Evolutionary conservation across 1,140 invertebrate species (phyloP), one percentile per base, ranked within the genome.

Genomic region (Leptinotarsa defecta): DNA sequence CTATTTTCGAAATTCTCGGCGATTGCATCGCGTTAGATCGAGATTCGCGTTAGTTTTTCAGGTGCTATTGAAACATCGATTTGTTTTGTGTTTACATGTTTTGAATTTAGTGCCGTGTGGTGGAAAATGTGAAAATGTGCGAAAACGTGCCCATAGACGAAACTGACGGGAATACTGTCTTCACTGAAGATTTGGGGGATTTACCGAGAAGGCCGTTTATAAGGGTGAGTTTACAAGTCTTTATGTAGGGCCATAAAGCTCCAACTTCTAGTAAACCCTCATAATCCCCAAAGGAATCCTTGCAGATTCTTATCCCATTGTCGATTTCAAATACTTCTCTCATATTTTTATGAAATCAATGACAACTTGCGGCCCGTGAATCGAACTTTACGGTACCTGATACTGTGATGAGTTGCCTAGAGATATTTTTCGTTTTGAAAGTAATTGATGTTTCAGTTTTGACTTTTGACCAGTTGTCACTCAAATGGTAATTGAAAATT

Each of bases 131-230:
- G 63, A 73, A 17, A 68, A 76, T 77, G 62, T 77, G 76, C 13
- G 62, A 49, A n/a, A 74, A 74, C 49, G 65, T 74, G 65, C 48
- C 49, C 67, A 67, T 34, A 52, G 63, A 65, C 22, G 48, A 24
- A 19, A 62, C 17, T 11, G 75, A 73, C 57, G 72, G 73, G n/a
- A 43, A 57, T 19, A 64, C n/a, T 69, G 68, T 74, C 48, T 67
- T 22, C 24, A 74, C 57, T 61, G 78, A 75, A n/a, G 76, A 77
- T 24, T 73, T 74, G 27, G 69, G 24, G 19, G 77, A 79, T 13
- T 71, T 79, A 62, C 76, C 78, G 5, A 77, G 74, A 68, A 75
- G 71, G 22, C 73, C 76, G 19, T 79, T 79, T 71, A 75, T 79
- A 34, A 71, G 78, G 76, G 78, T 79, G 64, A 76, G 75, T 78